Evolutionary conservation across 1,140 invertebrate species (phyloP).

Genomic region (Halesus radiatus): DNA sequence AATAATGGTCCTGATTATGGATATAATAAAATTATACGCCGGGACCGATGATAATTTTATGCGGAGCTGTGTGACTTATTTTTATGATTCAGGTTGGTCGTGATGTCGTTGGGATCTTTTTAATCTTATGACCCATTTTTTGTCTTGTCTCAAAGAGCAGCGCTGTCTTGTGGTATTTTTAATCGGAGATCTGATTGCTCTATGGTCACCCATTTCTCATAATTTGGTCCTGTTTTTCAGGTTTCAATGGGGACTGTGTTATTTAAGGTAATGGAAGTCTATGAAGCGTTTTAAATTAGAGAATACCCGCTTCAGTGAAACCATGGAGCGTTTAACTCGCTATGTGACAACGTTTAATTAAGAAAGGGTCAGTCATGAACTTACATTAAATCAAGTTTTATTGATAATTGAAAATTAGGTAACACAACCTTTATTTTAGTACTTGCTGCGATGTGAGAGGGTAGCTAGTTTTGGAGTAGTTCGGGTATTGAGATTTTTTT

Average conservation of each 20-base stretch:
- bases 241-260: not conserved
- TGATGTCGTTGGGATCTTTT: conserved; percentile 49
- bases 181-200: conserved; percentile 34
- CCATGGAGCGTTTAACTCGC: too few relatives aligned
- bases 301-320: too few relatives aligned
- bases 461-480: too few relatives aligned
- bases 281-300: not conserved
- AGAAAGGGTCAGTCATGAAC: too few relatives aligned
- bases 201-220: conserved; percentile 10
- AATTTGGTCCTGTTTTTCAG: conserved; percentile 5
- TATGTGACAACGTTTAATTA: too few relatives aligned
- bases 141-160: conserved; percentile 29
- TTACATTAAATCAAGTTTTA: too few relatives aligned
- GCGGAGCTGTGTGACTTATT: conserved; percentile 56
- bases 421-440: too few relatives aligned
- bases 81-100: conserved; percentile 56
- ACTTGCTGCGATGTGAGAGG: too few relatives aligned
- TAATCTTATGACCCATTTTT: conserved; percentile 41
- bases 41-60: conserved; percentile 58
- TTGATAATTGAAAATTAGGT: too few relatives aligned
- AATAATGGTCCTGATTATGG: conserved; percentile 57
- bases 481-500: too few relatives aligned
- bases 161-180: conserved; percentile 35
- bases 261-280: conserved; percentile 12
- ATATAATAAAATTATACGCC: conserved; percentile 55